A percentile compares a stretch with the other conserved stretches of the same genome.
Conservation (phyloP, 2,888 invertebrate species). For the Heliconius sara region DNA sequence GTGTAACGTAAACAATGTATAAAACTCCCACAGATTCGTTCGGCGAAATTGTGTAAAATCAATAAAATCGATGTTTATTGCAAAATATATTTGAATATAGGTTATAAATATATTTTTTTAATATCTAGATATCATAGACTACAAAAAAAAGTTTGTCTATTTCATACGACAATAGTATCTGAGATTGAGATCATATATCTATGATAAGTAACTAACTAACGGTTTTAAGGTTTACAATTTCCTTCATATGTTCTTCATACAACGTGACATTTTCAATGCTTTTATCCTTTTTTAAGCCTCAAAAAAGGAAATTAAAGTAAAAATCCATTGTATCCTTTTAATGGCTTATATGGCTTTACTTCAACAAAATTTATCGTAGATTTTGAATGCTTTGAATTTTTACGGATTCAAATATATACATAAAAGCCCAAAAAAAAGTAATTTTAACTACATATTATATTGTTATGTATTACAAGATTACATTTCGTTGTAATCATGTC, state of each 20-base stretch:
- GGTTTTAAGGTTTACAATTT: too few relatives aligned
- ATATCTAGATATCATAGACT: background rate
- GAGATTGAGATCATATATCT: background rate
- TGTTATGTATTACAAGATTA: background rate
- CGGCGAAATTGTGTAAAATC: conserved; percentile 32
- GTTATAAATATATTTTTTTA: background rate
- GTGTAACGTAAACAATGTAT: conserved; percentile 39
- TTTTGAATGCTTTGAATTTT: too few relatives aligned
- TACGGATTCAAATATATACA: too few relatives aligned
- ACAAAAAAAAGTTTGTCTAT: background rate
- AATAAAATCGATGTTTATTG: background rate
- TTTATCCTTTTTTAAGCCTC: too few relatives aligned
- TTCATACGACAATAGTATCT: background rate
- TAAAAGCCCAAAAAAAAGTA: too few relatives aligned
- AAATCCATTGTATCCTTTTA: too few relatives aligned
- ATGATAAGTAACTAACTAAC: background rate
- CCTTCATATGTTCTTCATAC: too few relatives aligned
- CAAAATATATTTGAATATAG: background rate
- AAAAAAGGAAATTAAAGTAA: too few relatives aligned
- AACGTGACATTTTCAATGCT: too few relatives aligned
- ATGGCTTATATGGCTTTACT: too few relatives aligned
- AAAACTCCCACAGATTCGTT: conserved; percentile 34
- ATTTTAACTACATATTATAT: too few relatives aligned
- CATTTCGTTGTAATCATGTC: conserved; percentile 6
- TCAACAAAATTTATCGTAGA: too few relatives aligned